Conservation (phyloP, 1,140 invertebrate genomes). For the Cotesia chilonis region DNA sequence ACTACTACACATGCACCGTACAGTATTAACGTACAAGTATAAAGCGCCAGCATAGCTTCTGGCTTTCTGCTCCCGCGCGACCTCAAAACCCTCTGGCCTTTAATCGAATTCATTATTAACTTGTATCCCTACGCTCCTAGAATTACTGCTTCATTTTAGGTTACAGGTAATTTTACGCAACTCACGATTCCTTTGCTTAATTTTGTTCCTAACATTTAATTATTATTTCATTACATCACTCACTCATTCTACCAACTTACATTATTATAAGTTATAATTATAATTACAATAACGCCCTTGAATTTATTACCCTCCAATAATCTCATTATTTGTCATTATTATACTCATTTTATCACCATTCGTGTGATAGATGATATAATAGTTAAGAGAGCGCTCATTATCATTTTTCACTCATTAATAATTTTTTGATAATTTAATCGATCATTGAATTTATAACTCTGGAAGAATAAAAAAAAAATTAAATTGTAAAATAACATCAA, state of each 20-base stretch:
- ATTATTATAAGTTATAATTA: too few species aligned
- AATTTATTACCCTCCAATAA: not conserved
- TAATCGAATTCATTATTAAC: conserved; percentile 25
- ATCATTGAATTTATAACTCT: too few species aligned
- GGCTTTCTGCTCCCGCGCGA: conserved; percentile 9
- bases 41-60: not conserved
- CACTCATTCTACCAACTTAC: too few species aligned
- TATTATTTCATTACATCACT: not conserved
- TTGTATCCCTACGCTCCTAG: not conserved
- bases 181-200: not conserved
- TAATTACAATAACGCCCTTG: too few species aligned
- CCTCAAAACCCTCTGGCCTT: conserved; percentile 8
- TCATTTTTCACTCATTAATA: too few species aligned
- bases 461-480: too few species aligned
- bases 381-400: too few species aligned
- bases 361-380: too few species aligned
- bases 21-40: too few species aligned
- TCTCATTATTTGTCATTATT: not conserved
- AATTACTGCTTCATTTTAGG: conserved; percentile 2
- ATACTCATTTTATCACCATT: too few species aligned
- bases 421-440: too few species aligned
- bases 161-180: conserved; percentile 9
- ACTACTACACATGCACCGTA: not conserved
- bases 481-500: too few species aligned
- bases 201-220: not conserved